A percentile compares a stretch with the other conserved stretches of the same genome.
Conservation (phyloP, 2,113 vertebrate genomes). For the Montifringilla adamsi region DNA sequence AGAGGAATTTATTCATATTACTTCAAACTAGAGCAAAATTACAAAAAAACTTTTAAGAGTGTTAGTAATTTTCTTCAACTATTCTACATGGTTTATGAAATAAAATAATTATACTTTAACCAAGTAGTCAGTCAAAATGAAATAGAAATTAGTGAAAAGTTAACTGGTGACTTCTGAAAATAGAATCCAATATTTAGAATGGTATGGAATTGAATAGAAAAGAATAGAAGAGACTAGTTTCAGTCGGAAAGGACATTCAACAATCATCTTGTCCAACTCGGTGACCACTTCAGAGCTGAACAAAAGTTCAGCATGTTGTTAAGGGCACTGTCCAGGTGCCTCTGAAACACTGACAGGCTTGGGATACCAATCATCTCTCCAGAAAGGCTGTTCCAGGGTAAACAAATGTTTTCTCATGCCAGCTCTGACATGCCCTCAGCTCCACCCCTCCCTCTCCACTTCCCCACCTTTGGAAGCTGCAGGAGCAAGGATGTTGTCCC, state of each 20-base stretch:
- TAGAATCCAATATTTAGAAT: not conserved
- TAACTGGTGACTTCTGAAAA: not conserved
- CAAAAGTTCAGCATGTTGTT: not conserved
- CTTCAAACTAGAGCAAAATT: not conserved
- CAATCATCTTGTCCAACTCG: accelerated
- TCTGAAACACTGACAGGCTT: not conserved
- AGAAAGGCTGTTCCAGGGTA: not conserved
- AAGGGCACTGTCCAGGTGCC: not conserved
- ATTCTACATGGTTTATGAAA: not conserved
- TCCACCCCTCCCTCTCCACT: not conserved
- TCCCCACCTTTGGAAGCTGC: not conserved
- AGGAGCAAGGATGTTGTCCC: no score
- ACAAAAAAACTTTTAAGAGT: not conserved
- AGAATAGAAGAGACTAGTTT: not conserved
- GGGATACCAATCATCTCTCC: accelerated
- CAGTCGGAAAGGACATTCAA: not conserved
- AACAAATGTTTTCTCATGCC: not conserved
- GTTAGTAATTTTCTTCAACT: not conserved
- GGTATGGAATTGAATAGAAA: not conserved
- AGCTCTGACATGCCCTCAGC: not conserved
- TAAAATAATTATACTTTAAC: not conserved
- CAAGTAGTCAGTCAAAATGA: not conserved
- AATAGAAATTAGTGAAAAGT: not conserved
- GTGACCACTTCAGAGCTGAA: not conserved
- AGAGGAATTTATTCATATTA: not conserved